Conservation (phyloP, 1,140 invertebrate species). For the Saccostrea echinata region DNA sequence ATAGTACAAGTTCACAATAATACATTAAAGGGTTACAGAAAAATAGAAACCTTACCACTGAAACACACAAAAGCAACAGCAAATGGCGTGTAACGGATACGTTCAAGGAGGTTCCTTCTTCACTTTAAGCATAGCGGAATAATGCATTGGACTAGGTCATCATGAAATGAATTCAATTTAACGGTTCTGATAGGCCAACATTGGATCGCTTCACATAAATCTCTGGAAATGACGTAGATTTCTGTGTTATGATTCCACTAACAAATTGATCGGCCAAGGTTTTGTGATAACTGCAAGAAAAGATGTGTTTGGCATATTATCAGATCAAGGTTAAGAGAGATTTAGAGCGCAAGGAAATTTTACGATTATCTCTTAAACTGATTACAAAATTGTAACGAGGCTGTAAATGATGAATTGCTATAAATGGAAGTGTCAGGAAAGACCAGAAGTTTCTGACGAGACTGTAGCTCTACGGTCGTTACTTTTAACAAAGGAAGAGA, state of each 20-base stretch:
- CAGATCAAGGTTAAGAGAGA: neutral
- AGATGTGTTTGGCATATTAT: neutral
- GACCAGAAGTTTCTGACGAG: too few relatives aligned
- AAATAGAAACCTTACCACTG: neutral
- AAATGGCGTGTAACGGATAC: neutral
- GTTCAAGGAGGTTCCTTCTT: neutral
- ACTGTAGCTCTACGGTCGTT: too few relatives aligned
- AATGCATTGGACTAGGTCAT: neutral
- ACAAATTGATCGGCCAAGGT: conserved; percentile 6
- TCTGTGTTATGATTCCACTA: neutral
- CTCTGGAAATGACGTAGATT: neutral
- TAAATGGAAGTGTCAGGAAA: neutral
- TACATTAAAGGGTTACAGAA: too few relatives aligned
- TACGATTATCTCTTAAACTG: neutral
- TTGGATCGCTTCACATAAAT: neutral
- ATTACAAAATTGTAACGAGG: neutral
- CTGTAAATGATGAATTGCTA: neutral
- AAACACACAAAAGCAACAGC: neutral
- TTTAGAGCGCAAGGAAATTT: neutral
- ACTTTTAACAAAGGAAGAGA: too few relatives aligned
- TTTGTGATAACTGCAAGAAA: neutral
- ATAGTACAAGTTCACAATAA: neutral
- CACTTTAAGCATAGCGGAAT: neutral
- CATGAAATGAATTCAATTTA: neutral
- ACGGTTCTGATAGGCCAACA: neutral